These are phyloP conservation scores for Thunnus maccoyii DNA, from an alignment of 2,113 vertebrate species.

Conservation along the genomic window DNA sequence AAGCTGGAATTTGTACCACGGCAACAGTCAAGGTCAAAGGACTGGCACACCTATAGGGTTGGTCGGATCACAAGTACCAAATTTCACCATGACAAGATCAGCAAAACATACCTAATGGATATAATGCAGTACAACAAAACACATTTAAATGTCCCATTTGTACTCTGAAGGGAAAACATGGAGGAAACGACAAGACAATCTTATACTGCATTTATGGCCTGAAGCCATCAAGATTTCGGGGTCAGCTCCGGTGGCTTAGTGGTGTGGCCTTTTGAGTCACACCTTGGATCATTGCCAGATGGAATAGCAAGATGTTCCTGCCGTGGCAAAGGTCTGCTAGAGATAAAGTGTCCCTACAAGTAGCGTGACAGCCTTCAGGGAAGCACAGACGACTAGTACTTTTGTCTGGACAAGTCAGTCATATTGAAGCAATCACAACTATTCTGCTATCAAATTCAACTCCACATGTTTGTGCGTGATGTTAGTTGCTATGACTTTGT, in stretches of 20 bases:
- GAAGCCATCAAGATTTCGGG: not conserved
- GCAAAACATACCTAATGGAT: not conserved
- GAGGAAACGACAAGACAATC: not conserved
- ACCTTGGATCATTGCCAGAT: constrained; percentile 10
- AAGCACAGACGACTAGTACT: no score
- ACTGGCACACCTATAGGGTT: constrained; percentile 12
- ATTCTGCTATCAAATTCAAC: constrained; percentile 2
- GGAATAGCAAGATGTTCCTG: not conserved
- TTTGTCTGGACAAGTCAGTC: constrained; percentile 5
- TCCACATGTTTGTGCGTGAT: not conserved
- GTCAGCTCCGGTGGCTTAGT: not conserved
- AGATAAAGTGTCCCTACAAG: constrained; percentile 4
- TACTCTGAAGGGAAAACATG: not conserved
- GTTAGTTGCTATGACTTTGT: constrained; percentile 8
- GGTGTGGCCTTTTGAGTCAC: no score
- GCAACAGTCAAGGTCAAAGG: not conserved
- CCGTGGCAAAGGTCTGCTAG: constrained; percentile 7
- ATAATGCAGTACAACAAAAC: constrained; percentile 23
- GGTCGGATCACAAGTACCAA: constrained; percentile 11
- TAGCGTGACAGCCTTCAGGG: no score
- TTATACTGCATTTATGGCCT: constrained; percentile 3
- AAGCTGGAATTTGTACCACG: not conserved
- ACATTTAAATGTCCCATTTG: constrained; percentile 21
- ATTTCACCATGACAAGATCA: constrained; percentile 12
- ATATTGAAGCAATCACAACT: not conserved